Conservation (phyloP, 1,140 invertebrate genomes). For the Cydia strobilella region DNA sequence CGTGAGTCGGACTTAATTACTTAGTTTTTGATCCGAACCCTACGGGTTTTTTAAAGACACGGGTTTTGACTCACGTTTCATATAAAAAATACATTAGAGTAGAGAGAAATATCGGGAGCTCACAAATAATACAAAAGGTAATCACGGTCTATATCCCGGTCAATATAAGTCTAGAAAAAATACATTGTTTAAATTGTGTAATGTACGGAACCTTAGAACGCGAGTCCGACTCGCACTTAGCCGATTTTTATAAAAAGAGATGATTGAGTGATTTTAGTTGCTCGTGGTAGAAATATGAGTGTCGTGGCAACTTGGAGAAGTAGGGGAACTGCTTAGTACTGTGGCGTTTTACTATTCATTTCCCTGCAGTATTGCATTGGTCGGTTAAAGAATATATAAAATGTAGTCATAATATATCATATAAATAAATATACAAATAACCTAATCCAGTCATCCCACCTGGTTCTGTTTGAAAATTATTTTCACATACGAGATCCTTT, state of each 20-base stretch:
- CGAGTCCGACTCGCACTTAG: too few species aligned
- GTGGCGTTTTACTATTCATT: conserved; percentile 7
- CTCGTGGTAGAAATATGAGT: background rate
- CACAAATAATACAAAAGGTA: too few species aligned
- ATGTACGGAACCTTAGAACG: too few species aligned
- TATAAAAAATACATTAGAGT: too few species aligned
- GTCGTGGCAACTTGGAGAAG: background rate
- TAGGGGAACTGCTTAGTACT: background rate
- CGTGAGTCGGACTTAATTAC: too few species aligned
- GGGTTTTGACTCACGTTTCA: too few species aligned
- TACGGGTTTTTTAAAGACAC: too few species aligned
- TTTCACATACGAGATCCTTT: background rate
- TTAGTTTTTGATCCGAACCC: too few species aligned
- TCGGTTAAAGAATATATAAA: background rate
- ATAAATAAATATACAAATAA: background rate
- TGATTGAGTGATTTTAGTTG: conserved; percentile 51
- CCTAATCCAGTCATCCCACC: background rate
- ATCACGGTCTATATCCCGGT: too few species aligned
- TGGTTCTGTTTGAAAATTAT: background rate
- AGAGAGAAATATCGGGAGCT: too few species aligned
- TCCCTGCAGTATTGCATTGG: conserved; percentile 6
- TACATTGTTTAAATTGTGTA: too few species aligned
- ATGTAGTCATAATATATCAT: background rate
- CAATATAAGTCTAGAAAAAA: too few species aligned
- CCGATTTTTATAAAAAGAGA: background rate